A percentile compares a stretch with the other conserved stretches of the same genome.
Evolutionary conservation across 2,113 vertebrate genomes (phyloP).

Genomic region (Heterocephalus glaber): DNA sequence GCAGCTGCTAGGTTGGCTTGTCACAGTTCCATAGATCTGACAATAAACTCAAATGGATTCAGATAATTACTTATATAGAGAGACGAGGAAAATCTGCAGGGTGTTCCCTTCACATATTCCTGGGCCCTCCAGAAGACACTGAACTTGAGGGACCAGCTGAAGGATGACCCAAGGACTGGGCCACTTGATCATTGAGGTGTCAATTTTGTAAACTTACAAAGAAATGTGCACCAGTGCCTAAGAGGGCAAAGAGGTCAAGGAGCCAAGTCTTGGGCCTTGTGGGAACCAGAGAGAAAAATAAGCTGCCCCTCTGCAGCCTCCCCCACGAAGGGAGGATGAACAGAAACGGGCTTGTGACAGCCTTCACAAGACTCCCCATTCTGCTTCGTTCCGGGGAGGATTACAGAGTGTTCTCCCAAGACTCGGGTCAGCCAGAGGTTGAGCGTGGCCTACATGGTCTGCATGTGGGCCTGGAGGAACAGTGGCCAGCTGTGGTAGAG

Average conservation of each 20-base stretch:
- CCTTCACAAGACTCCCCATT: background rate
- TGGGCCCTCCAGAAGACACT: background rate
- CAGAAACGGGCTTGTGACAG: background rate
- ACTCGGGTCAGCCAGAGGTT: background rate
- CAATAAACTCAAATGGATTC: background rate
- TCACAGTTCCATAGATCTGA: background rate
- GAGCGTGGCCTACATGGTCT: background rate
- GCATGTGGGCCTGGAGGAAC: background rate
- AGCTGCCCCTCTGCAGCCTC: background rate
- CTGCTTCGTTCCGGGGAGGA: background rate
- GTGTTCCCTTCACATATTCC: background rate
- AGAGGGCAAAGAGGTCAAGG: background rate
- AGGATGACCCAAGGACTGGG: background rate
- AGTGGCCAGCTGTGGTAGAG: background rate
- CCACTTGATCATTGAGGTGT: background rate
- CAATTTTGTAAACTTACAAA: background rate
- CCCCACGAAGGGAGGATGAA: background rate
- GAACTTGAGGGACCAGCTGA: background rate
- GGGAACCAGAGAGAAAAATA: background rate
- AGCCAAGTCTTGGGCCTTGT: background rate
- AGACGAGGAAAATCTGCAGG: background rate
- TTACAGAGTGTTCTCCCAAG: conserved; percentile 9
- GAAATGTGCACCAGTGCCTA: background rate
- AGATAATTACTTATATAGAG: background rate
- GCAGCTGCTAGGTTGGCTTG: background rate